A percentile compares a stretch with the other conserved stretches of the same genome.
phyloP scores from a whole-genome alignment of 2,888 invertebrate genomes.

The Lasius fuliginosus region DNA sequence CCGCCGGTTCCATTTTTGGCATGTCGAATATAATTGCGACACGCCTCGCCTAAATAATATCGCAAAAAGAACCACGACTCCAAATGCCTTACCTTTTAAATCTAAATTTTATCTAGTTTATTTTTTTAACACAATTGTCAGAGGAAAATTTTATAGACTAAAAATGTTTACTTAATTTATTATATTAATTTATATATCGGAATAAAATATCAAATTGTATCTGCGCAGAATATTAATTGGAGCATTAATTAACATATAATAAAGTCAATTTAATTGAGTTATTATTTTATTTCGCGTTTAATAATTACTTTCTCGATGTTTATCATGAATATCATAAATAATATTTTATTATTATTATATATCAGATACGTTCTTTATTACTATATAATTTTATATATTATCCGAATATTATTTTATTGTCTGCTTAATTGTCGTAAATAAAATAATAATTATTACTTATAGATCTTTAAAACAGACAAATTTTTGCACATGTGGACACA shows the following conservation, averaged over 20 bases:
- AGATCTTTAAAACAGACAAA: conserved; percentile 14
- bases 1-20: not conserved
- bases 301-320: conserved; percentile 28
- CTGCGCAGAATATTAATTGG: conserved; percentile 33
- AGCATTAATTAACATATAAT: conserved; percentile 33
- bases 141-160: not conserved
- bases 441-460: conserved; percentile 30
- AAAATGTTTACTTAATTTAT: conserved; percentile 4
- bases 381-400: conserved; percentile 4
- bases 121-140: not conserved
- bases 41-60: not conserved
- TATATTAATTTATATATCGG: not conserved
- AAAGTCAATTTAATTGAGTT: conserved; percentile 28
- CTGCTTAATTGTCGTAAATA: conserved; percentile 15
- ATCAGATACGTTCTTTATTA: not conserved
- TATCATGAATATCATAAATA: not conserved
- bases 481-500: conserved; percentile 22
- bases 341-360: conserved; percentile 20
- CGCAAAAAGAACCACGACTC: not conserved
- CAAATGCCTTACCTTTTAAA: not conserved
- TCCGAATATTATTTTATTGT: conserved; percentile 9
- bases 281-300: conserved; percentile 8
- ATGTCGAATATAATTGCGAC: not conserved
- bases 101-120: not conserved
- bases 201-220: conserved; percentile 25